A percentile compares a stretch with the other conserved stretches of the same genome.
Conservation (phyloP, 2,888 invertebrate species). For the Drosophila merina region DNA sequence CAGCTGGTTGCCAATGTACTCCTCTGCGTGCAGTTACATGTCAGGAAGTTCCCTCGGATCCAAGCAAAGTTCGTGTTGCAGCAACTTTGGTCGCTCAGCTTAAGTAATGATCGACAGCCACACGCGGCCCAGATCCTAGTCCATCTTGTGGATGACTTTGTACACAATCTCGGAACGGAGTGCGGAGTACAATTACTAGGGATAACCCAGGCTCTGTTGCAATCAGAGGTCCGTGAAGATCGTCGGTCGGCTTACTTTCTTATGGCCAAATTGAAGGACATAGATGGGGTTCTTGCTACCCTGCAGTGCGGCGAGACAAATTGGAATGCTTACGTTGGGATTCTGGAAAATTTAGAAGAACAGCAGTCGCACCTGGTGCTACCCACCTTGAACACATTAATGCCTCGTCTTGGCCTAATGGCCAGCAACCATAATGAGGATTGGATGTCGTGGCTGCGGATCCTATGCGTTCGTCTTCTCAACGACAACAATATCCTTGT, state of each 20-base stretch:
- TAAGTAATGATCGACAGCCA: constrained; percentile 41
- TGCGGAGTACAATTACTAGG: constrained; percentile 49
- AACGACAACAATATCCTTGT: constrained; percentile 79
- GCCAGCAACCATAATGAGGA: constrained; percentile 4
- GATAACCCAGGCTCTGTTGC: constrained; percentile 60
- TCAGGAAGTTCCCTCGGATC: constrained; percentile 56
- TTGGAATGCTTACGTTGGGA: constrained; percentile 73
- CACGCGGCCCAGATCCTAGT: constrained; percentile 67
- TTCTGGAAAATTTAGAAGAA: constrained; percentile 81
- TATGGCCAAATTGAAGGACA: constrained; percentile 56
- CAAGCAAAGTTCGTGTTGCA: constrained; percentile 56
- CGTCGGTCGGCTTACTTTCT: constrained; percentile 74
- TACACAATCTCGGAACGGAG: constrained; percentile 41
- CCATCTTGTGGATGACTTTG: constrained; percentile 71
- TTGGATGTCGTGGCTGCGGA: constrained; percentile 59
- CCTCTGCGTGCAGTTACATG: constrained; percentile 68
- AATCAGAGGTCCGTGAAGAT: constrained; percentile 62
- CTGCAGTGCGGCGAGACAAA: constrained; percentile 46
- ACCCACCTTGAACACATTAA: constrained; percentile 70
- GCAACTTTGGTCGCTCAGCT: constrained; percentile 63
- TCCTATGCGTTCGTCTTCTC: constrained; percentile 70
- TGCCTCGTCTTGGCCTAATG: constrained; percentile 42
- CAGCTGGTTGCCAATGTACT: constrained; percentile 66
- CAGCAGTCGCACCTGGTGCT: constrained; percentile 82
- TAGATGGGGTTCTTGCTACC: constrained; percentile 3